Evolutionary conservation across 1,140 invertebrate genomes (phyloP), one percentile per base, ranked within the genome.

Genomic region (Dendroctonus valens): DNA sequence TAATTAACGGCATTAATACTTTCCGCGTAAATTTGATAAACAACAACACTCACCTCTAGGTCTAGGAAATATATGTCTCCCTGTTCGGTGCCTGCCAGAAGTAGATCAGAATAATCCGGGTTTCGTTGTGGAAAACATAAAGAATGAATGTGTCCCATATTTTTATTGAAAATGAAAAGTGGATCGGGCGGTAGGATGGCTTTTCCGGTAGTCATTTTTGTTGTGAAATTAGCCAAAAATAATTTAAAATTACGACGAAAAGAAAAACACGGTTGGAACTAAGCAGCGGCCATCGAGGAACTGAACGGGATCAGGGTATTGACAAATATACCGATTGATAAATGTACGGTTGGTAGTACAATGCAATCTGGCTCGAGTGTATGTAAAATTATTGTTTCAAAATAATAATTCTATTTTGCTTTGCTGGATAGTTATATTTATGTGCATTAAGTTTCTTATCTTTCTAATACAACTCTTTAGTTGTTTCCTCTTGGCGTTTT

Each of bases 31-130:
- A 26, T 26, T 26, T 26, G 26, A 26, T 26, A 26, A 26, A 46
- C 11, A 37, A 50, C 15, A 8, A 65, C 12, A 9, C n/a, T 60
- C 65, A 89, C 88, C 80, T 87, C 84, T 76, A 90, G 81, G 79
- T 89, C 85, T 86, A 87, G 89, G 75, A 88, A 83, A 79, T 87
- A 85, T 70, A 89, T 82, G 74, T 79, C 84, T 66, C 88, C 88
- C 74, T 83, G 84, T 75, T 87, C 81, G 40, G 86, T 85, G 57
- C 86, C 87, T 69, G 86, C 87, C 73, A 88, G 81, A 72, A 90
- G 80, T 75, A 85, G 83, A 76, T 88, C 84, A 59, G 83, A 55
- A 51, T 78, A 77, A 41, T 69, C 79, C 40, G 80, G 80, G 65
- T 79, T 80, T 63, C 82, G 77, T 73, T 81, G 82, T 74, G 84